Base-by-base conservation (phyloP, 2,888 invertebrate species). In the Microplitis manilae region DNA sequence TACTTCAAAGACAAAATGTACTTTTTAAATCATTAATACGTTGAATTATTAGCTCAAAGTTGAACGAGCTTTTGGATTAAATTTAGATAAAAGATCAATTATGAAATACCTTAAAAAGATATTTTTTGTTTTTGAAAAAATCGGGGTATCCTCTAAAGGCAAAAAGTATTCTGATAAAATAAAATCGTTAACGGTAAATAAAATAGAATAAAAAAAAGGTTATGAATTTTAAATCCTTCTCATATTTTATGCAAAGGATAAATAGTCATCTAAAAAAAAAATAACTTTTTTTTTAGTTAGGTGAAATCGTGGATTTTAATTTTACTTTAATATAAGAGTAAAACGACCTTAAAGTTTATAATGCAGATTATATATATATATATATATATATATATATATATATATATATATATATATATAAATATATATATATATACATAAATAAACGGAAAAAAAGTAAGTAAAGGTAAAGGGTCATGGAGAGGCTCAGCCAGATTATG, bases 401-500 rank as follows among this genome's bases (percentile, higher is more conserved):
- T 17, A 17, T 17, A 17, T 17, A 17, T 17, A 17, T 17, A 17
- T 17, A 17, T 17, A 17, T 17, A 17, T 17, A 17, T 17, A 17
- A 1, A 17, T 17, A 17, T 17, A 17, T 17, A 1, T 17, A 1
- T n/a, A 17, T 17, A 17, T 17, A 68, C 38, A 67, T 72, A 59
- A 61, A 74, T 30, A 30, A 30, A 30, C 4, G 2, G 30, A 30
- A 61, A 65, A 68, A 77, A 76, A n/a, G 41, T 62, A 72, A 61
- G 41, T 40, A 69, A 73, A 68, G 76, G 60, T 59, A 62, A 72
- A 76, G 73, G 75, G 75, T 77, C 15, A 69, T 74, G 77, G 61
- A 75, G 20, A 79, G 79, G 62, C 75, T 79, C 77, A 79, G 70
- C 77, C 79, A 79, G 82, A 79, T 81, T 80, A 81, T 80, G 79